Evolutionary conservation across 2,797 vertebrate species (phyloP).

Genomic region (Gymnothorax reevesii): DNA sequence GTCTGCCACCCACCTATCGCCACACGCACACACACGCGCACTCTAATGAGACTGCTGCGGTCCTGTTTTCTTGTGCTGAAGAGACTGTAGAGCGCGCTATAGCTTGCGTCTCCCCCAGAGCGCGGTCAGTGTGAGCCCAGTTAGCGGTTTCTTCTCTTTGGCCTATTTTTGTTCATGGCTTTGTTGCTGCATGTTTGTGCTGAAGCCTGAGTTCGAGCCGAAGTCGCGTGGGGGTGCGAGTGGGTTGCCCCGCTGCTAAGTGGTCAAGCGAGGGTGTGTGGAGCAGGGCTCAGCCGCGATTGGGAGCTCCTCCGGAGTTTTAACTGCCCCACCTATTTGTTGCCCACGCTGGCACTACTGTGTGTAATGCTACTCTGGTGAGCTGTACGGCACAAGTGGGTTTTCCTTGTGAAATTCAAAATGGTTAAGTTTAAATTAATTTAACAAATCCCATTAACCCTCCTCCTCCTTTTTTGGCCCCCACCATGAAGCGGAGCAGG

Average conservation of each 20-base stretch:
- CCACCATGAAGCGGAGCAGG: too few species aligned
- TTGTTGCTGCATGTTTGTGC: constrained; percentile 46
- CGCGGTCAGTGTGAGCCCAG: background rate
- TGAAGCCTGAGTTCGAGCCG: constrained; percentile 29
- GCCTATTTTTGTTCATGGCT: background rate
- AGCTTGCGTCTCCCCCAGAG: background rate
- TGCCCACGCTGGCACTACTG: constrained; percentile 32
- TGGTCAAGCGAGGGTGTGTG: background rate
- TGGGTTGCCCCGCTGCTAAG: constrained; percentile 35
- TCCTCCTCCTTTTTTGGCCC: too few species aligned
- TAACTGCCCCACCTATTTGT: constrained; percentile 44
- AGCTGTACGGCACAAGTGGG: too few species aligned
- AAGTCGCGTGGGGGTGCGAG: constrained; percentile 11
- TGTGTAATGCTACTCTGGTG: background rate
- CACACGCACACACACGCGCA: background rate
- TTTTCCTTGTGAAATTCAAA: too few species aligned
- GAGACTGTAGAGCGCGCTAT: constrained; percentile 21
- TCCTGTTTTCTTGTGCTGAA: constrained; percentile 36
- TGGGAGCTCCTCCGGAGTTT: constrained; percentile 38
- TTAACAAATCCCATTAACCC: too few species aligned
- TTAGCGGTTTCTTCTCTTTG: constrained; percentile 20
- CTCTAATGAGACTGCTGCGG: constrained; percentile 45
- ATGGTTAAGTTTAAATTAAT: too few species aligned
- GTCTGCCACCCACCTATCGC: background rate
- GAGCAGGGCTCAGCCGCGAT: constrained; percentile 9